These are phyloP conservation scores for Fopius arisanus DNA, from an alignment of 1,140 invertebrate genomes.

Conservation along the genomic window DNA sequence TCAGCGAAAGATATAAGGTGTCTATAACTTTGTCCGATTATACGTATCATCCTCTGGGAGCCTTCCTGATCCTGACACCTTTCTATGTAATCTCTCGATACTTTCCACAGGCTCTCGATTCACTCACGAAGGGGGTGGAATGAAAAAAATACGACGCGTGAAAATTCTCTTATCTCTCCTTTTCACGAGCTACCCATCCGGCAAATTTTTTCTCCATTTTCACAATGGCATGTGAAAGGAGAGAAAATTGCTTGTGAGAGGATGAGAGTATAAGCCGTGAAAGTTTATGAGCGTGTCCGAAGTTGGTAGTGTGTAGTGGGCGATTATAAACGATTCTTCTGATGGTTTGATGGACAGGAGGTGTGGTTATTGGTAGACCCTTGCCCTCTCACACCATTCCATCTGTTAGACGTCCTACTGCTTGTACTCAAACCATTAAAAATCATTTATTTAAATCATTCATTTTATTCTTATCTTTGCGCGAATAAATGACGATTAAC, in stretches of 20 bases:
- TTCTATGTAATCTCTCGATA: neutral
- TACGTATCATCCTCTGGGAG: neutral
- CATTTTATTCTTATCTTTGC: no score
- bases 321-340: no score
- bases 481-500: no score
- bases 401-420: no score
- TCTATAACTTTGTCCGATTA: neutral
- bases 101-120: neutral
- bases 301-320: no score
- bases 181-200: neutral
- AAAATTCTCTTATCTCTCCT: slow-evolving; percentile 7
- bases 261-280: neutral
- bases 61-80: neutral
- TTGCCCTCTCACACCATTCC: no score
- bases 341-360: no score
- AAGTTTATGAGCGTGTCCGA: no score
- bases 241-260: neutral
- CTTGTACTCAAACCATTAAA: no score
- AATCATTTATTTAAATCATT: no score
- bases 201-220: neutral
- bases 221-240: neutral
- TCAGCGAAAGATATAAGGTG: neutral
- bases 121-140: neutral
- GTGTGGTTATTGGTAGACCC: no score
- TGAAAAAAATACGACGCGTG: neutral